These are phyloP conservation scores for Drosophila lutescens DNA, from an alignment of 2,888 invertebrate genomes.

Conservation along the genomic window DNA sequence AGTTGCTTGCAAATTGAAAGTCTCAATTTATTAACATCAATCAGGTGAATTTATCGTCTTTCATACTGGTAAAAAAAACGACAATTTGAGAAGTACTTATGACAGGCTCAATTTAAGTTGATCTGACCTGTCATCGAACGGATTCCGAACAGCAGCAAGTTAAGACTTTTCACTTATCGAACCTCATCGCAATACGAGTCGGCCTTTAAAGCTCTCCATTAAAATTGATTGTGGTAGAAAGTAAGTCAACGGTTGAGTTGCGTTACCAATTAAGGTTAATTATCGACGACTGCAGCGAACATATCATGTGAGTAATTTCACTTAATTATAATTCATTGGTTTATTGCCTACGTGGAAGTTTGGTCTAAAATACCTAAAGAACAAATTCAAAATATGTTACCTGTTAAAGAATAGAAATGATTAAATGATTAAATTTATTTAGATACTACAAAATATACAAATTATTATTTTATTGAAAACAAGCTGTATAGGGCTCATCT, in stretches of 20 bases:
- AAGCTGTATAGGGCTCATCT: neutral
- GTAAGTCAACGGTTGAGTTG: neutral
- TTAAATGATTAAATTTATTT: too few relatives aligned
- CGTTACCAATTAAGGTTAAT: constrained; percentile 1
- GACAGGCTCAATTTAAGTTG: neutral
- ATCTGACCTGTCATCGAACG: constrained; percentile 2
- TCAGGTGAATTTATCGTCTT: neutral
- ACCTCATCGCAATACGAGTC: neutral
- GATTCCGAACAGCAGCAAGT: neutral
- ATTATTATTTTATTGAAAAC: too few relatives aligned
- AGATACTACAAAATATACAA: too few relatives aligned
- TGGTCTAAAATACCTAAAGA: neutral
- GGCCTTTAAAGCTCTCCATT: neutral
- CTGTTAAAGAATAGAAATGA: too few relatives aligned
- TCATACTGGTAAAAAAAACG: neutral
- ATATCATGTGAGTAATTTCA: neutral
- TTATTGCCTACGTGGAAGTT: neutral
- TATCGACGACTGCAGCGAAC: neutral
- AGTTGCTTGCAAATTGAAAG: constrained; percentile 1
- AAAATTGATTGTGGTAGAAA: neutral
- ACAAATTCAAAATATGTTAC: neutral
- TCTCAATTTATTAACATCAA: neutral
- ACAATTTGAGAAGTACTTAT: neutral
- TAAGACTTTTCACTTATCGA: neutral
- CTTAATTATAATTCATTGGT: neutral